These are phyloP conservation scores for Empidonax alnorum DNA, from an alignment of 2,113 vertebrate species.

Conservation along the genomic window DNA sequence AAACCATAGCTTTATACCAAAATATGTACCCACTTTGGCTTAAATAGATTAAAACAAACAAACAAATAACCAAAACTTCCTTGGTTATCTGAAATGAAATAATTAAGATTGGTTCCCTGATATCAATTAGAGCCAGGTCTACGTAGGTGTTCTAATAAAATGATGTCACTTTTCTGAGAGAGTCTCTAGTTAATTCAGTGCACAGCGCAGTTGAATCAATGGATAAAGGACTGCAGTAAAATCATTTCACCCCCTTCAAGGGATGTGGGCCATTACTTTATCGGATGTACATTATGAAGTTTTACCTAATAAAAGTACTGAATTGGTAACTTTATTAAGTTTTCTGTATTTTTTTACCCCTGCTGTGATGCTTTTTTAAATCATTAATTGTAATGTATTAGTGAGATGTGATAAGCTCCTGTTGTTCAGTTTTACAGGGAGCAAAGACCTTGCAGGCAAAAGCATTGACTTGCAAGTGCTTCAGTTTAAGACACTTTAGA, in stretches of 20 bases:
- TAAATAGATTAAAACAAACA: background rate
- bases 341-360: background rate
- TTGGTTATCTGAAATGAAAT: background rate
- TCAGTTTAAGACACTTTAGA: background rate
- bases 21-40: background rate
- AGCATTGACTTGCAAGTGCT: background rate
- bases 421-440: background rate
- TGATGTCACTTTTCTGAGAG: background rate
- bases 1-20: background rate
- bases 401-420: background rate
- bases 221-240: background rate
- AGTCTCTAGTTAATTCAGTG: background rate
- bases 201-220: background rate
- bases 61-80: background rate
- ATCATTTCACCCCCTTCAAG: background rate
- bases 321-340: background rate
- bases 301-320: background rate
- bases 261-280: background rate
- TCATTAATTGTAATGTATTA: background rate
- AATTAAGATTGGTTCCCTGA: background rate
- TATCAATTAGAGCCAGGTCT: background rate
- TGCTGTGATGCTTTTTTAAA: background rate
- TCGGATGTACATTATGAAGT: background rate
- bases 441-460: background rate
- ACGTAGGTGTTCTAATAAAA: background rate